Percentiles rank a stretch among this genome's conserved stretches.
Conservation (phyloP, 2,113 vertebrate genomes). For the Oryzias melastigma region DNA sequence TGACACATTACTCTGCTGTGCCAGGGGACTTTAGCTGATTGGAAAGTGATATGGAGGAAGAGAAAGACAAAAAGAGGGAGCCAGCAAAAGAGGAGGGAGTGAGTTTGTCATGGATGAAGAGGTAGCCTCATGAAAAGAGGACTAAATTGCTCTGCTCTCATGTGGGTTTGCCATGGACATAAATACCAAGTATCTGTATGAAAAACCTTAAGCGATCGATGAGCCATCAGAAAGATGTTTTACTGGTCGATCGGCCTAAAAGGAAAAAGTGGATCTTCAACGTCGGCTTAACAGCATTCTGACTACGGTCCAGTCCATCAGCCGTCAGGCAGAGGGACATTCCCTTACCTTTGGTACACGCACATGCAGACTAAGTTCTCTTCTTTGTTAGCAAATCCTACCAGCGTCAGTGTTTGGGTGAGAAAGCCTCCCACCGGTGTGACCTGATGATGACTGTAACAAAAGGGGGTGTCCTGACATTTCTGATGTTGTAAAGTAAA, state of each 20-base stretch:
- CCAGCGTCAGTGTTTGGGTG: too few relatives aligned
- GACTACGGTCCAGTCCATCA: slow-evolving; percentile 55
- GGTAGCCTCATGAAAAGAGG: slow-evolving; percentile 31
- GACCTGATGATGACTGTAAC: too few relatives aligned
- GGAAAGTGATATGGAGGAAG: slow-evolving; percentile 50
- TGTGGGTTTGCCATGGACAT: slow-evolving; percentile 40
- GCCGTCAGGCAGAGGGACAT: slow-evolving; percentile 50
- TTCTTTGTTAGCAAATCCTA: background rate
- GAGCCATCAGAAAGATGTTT: slow-evolving; percentile 46
- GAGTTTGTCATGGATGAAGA: slow-evolving; percentile 28
- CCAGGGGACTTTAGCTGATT: slow-evolving; percentile 63
- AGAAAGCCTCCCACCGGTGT: too few relatives aligned
- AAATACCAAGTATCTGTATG: slow-evolving; percentile 44
- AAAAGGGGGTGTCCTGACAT: too few relatives aligned
- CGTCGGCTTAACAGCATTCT: slow-evolving; percentile 49
- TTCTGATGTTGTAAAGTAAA: too few relatives aligned
- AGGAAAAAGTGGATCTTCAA: slow-evolving; percentile 9
- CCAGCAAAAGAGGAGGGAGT: slow-evolving; percentile 2
- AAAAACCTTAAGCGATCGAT: slow-evolving; percentile 44
- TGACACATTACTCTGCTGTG: slow-evolving; percentile 46
- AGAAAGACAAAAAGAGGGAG: slow-evolving; percentile 17
- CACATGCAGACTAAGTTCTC: slow-evolving; percentile 1
- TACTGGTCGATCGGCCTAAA: slow-evolving; percentile 33
- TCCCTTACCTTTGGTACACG: too few relatives aligned
- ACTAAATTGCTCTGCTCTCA: slow-evolving; percentile 40